Evolutionary conservation across 2,113 vertebrate genomes (phyloP).

Genomic region (Phrynosoma platyrhinos): DNA sequence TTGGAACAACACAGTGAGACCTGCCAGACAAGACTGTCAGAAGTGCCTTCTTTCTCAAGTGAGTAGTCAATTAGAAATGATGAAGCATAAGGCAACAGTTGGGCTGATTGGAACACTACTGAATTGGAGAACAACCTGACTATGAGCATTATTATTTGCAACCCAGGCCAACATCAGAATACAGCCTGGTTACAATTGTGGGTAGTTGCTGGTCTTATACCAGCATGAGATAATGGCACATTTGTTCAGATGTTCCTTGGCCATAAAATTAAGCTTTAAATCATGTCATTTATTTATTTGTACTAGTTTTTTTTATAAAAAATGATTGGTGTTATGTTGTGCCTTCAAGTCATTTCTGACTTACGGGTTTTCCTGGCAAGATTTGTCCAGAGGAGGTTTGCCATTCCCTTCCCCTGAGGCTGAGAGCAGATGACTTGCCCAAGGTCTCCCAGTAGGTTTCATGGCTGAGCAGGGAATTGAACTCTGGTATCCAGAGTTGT

Average conservation of each 20-base stretch:
- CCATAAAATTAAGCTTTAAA: neutral
- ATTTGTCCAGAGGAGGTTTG: too few relatives aligned
- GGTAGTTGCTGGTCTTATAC: neutral
- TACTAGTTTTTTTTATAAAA: too few relatives aligned
- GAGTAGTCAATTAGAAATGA: slow-evolving; percentile 21
- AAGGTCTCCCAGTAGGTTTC: too few relatives aligned
- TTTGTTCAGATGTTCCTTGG: neutral
- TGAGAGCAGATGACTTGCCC: too few relatives aligned
- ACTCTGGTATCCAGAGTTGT: too few relatives aligned
- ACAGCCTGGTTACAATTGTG: neutral
- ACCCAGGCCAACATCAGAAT: neutral
- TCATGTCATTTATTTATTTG: neutral
- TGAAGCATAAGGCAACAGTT: neutral
- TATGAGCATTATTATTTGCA: too few relatives aligned
- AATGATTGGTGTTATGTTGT: neutral
- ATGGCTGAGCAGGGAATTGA: too few relatives aligned
- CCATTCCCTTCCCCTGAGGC: too few relatives aligned
- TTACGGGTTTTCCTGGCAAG: too few relatives aligned
- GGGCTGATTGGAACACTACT: neutral
- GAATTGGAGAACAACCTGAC: neutral
- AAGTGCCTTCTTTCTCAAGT: neutral
- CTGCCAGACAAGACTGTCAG: accelerated
- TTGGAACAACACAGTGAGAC: neutral
- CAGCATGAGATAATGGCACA: neutral
- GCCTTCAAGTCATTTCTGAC: too few relatives aligned